Conservation (phyloP, 2,888 invertebrate species). For the Scelioninae gen. 1 region DNA sequence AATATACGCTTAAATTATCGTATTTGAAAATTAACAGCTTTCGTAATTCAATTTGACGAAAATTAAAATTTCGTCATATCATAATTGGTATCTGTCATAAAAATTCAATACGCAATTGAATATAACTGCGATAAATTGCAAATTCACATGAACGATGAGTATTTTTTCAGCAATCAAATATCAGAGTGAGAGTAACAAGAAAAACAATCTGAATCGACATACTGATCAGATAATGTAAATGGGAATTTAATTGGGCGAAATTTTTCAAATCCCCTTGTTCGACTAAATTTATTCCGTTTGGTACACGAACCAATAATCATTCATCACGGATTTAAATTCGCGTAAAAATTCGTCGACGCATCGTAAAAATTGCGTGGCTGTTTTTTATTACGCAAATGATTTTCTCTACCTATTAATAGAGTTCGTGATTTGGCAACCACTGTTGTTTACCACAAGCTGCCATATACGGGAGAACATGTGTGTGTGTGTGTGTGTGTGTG, state of each 20-base stretch:
- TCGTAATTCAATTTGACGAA: not conserved
- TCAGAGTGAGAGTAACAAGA: not conserved
- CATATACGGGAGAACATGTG: slow-evolving; percentile 76
- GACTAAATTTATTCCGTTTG: not conserved
- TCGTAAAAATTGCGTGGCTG: slow-evolving; percentile 22
- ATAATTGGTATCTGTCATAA: not conserved
- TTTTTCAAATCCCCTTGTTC: not conserved
- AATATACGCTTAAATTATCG: not conserved
- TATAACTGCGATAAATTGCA: not conserved
- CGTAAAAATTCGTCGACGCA: slow-evolving; percentile 8
- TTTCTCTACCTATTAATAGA: slow-evolving; percentile 81
- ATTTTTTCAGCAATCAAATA: not conserved
- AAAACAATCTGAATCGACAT: not conserved
- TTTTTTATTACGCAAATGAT: slow-evolving; percentile 78
- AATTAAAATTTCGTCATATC: not conserved
- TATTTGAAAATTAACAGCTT: not conserved
- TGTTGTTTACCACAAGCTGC: slow-evolving; percentile 82
- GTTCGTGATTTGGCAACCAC: slow-evolving; percentile 82
- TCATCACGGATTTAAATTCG: slow-evolving; percentile 1
- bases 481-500: slow-evolving; percentile 61
- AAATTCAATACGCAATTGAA: slow-evolving; percentile 1
- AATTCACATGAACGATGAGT: not conserved
- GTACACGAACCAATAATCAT: not conserved
- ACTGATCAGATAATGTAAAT: slow-evolving; percentile 4
- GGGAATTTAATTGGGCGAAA: not conserved